Conservation (phyloP, 2,888 invertebrate species). For the Teleiodes luculella region DNA sequence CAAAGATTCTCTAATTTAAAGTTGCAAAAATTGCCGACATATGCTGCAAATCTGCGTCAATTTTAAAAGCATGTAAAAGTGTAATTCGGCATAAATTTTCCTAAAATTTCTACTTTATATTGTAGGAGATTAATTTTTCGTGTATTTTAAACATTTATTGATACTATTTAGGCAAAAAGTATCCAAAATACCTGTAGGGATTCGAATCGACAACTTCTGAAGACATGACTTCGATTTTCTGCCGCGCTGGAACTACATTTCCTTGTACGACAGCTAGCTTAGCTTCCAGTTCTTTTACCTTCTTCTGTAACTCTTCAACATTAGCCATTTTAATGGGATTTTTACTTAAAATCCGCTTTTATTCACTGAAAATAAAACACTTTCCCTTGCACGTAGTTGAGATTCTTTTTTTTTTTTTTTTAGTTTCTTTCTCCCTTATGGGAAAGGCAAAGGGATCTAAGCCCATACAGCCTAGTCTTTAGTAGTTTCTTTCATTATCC, state of each 20-base stretch:
- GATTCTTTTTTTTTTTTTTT: no score
- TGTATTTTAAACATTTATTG: not conserved
- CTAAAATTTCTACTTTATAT: not conserved
- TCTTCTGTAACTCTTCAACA: slow-evolving; percentile 79
- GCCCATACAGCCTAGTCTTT: no score
- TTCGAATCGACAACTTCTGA: slow-evolving; percentile 98
- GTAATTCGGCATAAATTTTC: not conserved
- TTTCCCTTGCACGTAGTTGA: no score
- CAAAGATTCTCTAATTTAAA: not conserved
- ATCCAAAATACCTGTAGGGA: slow-evolving; percentile 90
- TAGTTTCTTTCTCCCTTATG: no score
- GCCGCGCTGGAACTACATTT: slow-evolving; percentile 69
- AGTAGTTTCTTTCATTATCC: no score
- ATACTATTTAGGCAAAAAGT: not conserved
- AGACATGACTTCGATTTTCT: slow-evolving; percentile 93
- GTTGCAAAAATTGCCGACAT: not conserved
- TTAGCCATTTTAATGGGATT: slow-evolving; percentile 68
- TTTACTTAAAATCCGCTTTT: slow-evolving; percentile 24
- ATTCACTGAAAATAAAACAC: slow-evolving; percentile 24
- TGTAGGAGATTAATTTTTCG: not conserved
- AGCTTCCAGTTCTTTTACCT: slow-evolving; percentile 81
- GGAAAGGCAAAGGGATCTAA: no score
- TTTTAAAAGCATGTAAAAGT: not conserved
- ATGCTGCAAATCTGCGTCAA: not conserved
- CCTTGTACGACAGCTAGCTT: slow-evolving; percentile 76